phyloP scores from a whole-genome alignment of 1,140 invertebrate genomes.

The Chionoecetes opilio region DNA sequence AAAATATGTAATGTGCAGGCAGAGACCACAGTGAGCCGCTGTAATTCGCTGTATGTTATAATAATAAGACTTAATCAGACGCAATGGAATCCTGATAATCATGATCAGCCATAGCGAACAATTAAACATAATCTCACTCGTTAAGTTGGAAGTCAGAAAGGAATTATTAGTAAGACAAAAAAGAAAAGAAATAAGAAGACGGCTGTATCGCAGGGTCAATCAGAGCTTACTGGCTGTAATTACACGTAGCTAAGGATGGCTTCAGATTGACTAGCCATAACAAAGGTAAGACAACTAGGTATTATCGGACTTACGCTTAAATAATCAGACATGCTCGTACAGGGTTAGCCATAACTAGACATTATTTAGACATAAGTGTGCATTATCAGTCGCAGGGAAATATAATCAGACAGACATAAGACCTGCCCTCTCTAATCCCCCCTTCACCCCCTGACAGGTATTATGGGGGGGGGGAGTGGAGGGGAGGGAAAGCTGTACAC shows the following conservation, averaged over 20 bases:
- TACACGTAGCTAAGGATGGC: slow-evolving; percentile 2
- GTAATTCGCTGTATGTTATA: background rate
- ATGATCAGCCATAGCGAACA: slow-evolving; percentile 8
- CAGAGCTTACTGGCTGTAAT: slow-evolving; percentile 15
- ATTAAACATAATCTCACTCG: background rate
- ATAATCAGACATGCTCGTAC: slow-evolving; percentile 18
- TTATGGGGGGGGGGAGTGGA: background rate
- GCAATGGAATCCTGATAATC: background rate
- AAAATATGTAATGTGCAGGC: background rate
- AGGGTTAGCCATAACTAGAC: slow-evolving; percentile 3
- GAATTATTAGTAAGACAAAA: too few species aligned
- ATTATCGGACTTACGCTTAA: slow-evolving; percentile 20
- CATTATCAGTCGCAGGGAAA: slow-evolving; percentile 1
- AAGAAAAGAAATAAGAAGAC: background rate
- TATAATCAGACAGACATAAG: background rate
- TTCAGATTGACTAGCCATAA: background rate
- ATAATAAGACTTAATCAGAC: slow-evolving; percentile 10
- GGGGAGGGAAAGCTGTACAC: too few species aligned
- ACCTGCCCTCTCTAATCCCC: background rate
- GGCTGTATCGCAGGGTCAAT: background rate
- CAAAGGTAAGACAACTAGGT: background rate
- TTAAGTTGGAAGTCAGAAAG: background rate
- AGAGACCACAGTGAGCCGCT: background rate
- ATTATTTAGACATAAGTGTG: background rate
- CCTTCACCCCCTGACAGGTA: background rate